Conservation (phyloP, 2,888 invertebrate genomes). For the Caradrina kadenii region DNA sequence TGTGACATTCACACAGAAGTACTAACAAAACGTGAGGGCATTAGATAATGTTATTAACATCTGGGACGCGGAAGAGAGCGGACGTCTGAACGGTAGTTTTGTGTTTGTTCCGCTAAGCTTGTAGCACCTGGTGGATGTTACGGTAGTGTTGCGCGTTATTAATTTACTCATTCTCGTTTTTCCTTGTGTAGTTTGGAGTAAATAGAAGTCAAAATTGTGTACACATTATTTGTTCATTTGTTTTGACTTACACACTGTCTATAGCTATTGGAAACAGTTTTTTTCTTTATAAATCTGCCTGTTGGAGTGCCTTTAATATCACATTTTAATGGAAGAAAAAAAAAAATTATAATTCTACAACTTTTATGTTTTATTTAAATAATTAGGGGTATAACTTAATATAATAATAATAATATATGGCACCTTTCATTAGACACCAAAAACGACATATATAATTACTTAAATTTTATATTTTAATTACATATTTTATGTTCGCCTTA, state of each 20-base stretch:
- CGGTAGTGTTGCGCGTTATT: slow-evolving; percentile 11
- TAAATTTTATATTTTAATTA: no score
- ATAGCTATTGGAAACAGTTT: no score
- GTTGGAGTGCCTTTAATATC: no score
- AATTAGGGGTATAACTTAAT: no score
- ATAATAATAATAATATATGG: no score
- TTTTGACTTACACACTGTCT: background rate
- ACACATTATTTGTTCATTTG: background rate
- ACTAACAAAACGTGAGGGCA: slow-evolving; percentile 42
- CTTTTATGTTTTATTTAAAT: no score
- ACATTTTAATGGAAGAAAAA: no score
- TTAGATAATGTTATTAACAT: slow-evolving; percentile 58
- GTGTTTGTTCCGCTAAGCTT: slow-evolving; percentile 53
- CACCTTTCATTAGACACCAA: no score
- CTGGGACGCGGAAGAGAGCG: slow-evolving; percentile 43
- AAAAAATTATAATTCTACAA: no score
- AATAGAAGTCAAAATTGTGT: background rate
- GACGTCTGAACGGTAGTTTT: slow-evolving; percentile 53
- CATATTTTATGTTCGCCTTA: no score
- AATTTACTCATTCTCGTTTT: slow-evolving; percentile 23
- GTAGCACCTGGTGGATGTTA: slow-evolving; percentile 42
- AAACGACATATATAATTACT: no score
- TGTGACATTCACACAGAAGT: slow-evolving; percentile 40
- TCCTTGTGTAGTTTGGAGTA: background rate
- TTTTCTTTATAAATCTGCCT: no score